phyloP scores from a whole-genome alignment of 2,113 vertebrate genomes.

The Scatophagus argus region DNA sequence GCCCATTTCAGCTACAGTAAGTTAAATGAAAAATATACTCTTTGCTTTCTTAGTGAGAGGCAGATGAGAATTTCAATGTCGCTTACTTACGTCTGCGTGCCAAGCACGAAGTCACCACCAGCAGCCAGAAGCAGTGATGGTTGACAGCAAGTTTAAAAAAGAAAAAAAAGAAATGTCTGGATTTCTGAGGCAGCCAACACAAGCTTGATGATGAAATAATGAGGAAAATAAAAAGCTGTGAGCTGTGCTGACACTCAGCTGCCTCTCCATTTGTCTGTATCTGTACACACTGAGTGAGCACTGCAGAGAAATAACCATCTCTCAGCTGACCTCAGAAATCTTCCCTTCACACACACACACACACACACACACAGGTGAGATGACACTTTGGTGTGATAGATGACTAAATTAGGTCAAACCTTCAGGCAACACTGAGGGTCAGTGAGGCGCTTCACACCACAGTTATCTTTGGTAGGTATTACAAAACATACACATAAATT shows the following conservation, averaged over 20 bases:
- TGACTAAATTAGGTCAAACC: constrained; percentile 59
- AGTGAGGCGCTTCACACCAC: constrained; percentile 53
- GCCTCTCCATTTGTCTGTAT: neutral
- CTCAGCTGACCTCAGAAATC: neutral
- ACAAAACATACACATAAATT: constrained; percentile 18
- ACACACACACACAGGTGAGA: constrained; percentile 36
- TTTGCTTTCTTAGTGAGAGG: no score
- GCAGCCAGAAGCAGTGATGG: no score
- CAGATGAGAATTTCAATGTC: no score
- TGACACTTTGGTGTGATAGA: constrained; percentile 49
- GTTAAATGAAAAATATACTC: no score
- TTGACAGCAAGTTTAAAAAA: no score
- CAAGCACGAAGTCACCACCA: no score
- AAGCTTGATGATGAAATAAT: neutral
- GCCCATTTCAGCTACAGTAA: no score
- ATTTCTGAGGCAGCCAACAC: neutral
- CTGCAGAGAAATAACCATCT: neutral
- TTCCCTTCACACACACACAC: neutral
- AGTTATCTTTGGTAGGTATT: constrained; percentile 33
- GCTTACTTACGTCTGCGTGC: no score
- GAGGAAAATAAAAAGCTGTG: constrained; percentile 2
- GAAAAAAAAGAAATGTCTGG: no score
- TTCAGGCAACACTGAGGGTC: constrained; percentile 52
- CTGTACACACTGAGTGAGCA: neutral
- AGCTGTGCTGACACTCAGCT: constrained; percentile 10